Conservation (phyloP, 1,140 invertebrate species). For the Kradibia gibbosae region DNA sequence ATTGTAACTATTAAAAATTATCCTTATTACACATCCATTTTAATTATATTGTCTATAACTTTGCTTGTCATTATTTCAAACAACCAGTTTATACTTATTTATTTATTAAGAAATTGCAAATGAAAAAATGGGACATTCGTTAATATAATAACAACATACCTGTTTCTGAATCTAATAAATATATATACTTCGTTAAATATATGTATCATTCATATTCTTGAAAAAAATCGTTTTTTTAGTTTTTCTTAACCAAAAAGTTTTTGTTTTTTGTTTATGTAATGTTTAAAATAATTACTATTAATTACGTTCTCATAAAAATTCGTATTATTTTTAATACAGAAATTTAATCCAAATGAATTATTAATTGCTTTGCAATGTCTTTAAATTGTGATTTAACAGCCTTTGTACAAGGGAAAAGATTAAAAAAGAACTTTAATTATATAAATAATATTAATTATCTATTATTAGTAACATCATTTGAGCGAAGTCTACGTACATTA, state of each 20-base stretch:
- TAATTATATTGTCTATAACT: neutral
- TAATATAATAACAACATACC: too few relatives aligned
- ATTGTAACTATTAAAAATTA: too few relatives aligned
- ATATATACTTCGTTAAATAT: neutral
- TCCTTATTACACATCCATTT: too few relatives aligned
- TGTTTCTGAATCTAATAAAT: neutral
- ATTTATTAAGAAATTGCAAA: neutral
- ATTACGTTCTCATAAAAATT: neutral
- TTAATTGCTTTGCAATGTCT: neutral
- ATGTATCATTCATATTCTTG: neutral
- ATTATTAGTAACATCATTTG: neutral
- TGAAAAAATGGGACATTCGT: too few relatives aligned
- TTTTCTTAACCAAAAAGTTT: too few relatives aligned
- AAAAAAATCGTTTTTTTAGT: too few relatives aligned
- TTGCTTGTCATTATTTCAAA: neutral
- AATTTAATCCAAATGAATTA: neutral
- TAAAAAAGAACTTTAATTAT: neutral
- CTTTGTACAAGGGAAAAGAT: neutral
- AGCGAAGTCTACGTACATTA: neutral
- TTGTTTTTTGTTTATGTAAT: too few relatives aligned
- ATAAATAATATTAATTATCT: neutral
- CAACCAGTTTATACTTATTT: neutral
- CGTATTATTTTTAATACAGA: neutral
- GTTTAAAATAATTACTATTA: neutral
- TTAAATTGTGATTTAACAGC: neutral